Evolutionary conservation across 2,888 invertebrate genomes (phyloP).

Genomic region (Ypsolopha sequella): DNA sequence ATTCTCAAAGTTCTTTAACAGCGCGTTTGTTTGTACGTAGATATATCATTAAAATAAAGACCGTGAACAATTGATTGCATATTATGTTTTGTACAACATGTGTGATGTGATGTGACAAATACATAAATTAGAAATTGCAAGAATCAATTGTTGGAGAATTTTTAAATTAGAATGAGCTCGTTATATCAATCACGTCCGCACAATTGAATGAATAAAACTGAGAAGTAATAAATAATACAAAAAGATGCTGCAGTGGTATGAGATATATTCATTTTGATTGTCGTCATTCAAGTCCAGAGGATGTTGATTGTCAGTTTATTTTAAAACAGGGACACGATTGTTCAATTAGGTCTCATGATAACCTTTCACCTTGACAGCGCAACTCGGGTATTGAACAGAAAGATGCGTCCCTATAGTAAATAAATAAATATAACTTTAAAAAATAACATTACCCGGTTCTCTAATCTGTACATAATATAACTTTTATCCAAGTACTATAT

Average conservation of each 20-base stretch:
- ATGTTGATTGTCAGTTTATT: not conserved
- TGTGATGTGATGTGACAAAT: not conserved
- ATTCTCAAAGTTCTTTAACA: too few relatives aligned
- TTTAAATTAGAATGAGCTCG: not conserved
- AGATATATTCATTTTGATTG: too few relatives aligned
- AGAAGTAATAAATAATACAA: too few relatives aligned
- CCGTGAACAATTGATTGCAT: not conserved
- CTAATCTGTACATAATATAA: too few relatives aligned
- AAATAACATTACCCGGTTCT: too few relatives aligned
- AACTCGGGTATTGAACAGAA: not conserved
- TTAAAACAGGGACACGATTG: constrained; percentile 6
- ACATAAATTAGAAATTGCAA: not conserved
- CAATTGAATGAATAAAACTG: too few relatives aligned
- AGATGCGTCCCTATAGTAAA: too few relatives aligned
- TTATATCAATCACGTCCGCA: not conserved
- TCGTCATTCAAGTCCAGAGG: too few relatives aligned
- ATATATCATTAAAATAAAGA: not conserved
- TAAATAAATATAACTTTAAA: too few relatives aligned
- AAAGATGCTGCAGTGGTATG: not conserved
- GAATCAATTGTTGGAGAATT: not conserved
- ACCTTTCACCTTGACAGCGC: constrained; percentile 11
- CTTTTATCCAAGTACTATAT: too few relatives aligned
- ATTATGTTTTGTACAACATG: too few relatives aligned
- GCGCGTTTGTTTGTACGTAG: not conserved
- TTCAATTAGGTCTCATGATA: constrained; percentile 8